A percentile compares a stretch with the other conserved stretches of the same genome.
Evolutionary conservation across 2,113 vertebrate species (phyloP).

Genomic region (Rhizomys pruinosus): DNA sequence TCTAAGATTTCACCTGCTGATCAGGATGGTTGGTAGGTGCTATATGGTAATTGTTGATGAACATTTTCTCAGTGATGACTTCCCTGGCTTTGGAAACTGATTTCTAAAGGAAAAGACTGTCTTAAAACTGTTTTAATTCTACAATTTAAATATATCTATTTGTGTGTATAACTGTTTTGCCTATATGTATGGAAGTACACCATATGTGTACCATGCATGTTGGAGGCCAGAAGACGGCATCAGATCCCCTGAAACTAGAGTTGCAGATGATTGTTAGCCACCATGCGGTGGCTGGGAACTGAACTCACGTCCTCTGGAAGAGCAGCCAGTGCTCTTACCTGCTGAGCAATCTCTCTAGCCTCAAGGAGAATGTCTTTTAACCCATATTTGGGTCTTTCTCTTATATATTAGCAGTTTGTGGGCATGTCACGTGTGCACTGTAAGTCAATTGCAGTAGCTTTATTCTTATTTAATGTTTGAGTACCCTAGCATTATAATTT

Average conservation of each 20-base stretch:
- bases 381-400: background rate
- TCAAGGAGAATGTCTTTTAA: background rate
- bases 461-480: conserved; percentile 4
- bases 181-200: no score
- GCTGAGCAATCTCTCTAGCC: no score
- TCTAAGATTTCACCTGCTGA: background rate
- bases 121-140: no score
- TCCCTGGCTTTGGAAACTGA: background rate
- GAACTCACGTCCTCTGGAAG: no score
- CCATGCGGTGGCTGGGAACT: no score
- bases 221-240: no score
- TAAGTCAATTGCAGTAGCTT: background rate
- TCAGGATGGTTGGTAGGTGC: background rate
- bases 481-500: conserved; percentile 20
- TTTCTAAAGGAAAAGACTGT: background rate
- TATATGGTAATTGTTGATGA: background rate
- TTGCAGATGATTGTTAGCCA: no score
- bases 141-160: no score
- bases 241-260: no score
- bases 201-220: no score
- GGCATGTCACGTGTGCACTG: background rate
- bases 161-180: no score
- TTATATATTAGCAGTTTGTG: background rate
- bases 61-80: conserved; percentile 14
- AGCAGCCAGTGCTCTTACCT: no score